These are phyloP conservation scores for Pachliopta kotzebuea DNA, from an alignment of 2,888 invertebrate species.

Conservation along the genomic window DNA sequence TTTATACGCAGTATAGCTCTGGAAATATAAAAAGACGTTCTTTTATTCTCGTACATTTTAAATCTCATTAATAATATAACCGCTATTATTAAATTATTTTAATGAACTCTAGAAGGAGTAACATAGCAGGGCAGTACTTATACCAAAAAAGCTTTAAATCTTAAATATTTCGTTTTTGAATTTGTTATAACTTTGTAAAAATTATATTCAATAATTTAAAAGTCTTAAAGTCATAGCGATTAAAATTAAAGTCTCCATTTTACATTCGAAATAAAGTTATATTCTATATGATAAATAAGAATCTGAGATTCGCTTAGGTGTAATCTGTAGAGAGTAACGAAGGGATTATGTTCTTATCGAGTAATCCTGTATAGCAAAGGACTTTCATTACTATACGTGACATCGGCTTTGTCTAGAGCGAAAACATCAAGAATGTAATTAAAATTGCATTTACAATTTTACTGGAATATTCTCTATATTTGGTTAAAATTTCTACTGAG, in stretches of 20 bases:
- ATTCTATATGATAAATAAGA: not conserved
- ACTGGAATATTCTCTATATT: too few species aligned
- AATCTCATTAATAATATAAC: not conserved
- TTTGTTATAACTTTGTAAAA: too few species aligned
- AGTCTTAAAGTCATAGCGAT: too few species aligned
- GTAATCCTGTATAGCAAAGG: slow-evolving; percentile 10
- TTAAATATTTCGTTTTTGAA: too few species aligned
- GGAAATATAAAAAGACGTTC: too few species aligned
- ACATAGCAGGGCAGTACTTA: too few species aligned
- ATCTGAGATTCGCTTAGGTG: not conserved
- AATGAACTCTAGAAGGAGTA: too few species aligned
- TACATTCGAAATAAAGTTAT: not conserved
- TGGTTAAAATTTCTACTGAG: too few species aligned
- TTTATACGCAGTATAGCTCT: slow-evolving; percentile 3
- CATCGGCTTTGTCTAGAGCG: not conserved
- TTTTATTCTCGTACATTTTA: not conserved
- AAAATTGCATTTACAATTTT: too few species aligned
- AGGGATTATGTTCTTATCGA: slow-evolving; percentile 13
- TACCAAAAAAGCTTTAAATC: too few species aligned
- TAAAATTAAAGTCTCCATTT: not conserved
- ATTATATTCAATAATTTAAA: too few species aligned
- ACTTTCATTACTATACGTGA: slow-evolving; percentile 2
- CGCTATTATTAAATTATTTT: too few species aligned
- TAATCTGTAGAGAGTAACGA: slow-evolving; percentile 6
- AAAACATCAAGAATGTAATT: not conserved